Base-by-base conservation (phyloP, 2,797 vertebrate genomes). In the Mormyrops attenuatus region DNA sequence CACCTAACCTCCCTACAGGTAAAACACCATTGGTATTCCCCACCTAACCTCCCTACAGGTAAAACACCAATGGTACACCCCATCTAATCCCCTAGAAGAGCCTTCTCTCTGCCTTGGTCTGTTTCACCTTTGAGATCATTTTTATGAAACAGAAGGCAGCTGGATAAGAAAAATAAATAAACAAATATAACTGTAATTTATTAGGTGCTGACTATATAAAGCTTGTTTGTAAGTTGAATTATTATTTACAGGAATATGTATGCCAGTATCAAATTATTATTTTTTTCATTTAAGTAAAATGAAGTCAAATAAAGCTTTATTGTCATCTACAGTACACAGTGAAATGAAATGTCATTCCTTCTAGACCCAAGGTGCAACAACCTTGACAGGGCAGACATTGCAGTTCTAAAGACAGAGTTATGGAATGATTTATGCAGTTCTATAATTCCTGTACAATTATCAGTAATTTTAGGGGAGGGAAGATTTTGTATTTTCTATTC, bases 11-110 rank as follows among this genome's bases (percentile, higher is more conserved):
- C 34, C 69, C 69, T 20, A 77, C 73, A 41, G 30, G 30, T 77
- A 34, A 34, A 34, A 34, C 2, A 13, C 0, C 30, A 77, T 1
- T 34, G 69, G 69, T 77, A 41, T 7, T 9, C 57, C 7, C n/a
- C n/a, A 63, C 22, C 34, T 3, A 88, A 91, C 91, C 95, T 98
- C 91, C 95, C 96, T 2, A 97, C 95, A 90, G 98, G 99, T 99
- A 94, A 50, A 53, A n/a, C 11, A 17, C 1, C 13, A 84, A 1
- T 57, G 22, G 60, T 26, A 11, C 60, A 63, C 9, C 30, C 26
- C 73, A 30, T 69, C 63, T 34, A 69, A 69, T 6, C 77, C 38
- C 34, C 73, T 85, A 50, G 44, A 50, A 50, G 20, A n/a, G 34
- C 44, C 80, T 49, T 49, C 17, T 44, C 84, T 85, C n/a, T 50